phyloP scores from a whole-genome alignment of 2,797 vertebrate genomes.

The Zalophus californianus region DNA sequence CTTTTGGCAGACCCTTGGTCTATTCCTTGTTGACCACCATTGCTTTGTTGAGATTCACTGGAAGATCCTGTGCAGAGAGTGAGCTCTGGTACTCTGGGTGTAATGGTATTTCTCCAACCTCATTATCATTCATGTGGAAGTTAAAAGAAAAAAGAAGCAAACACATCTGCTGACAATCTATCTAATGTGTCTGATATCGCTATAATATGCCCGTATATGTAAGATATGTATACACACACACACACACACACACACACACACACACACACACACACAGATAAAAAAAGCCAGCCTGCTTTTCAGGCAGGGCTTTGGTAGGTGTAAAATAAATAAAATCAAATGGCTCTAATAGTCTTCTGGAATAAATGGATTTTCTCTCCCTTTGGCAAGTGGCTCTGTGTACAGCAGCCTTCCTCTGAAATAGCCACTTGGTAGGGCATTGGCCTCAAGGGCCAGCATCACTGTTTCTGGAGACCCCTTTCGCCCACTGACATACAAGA shows the following conservation, averaged over 20 bases:
- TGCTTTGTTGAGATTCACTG: not conserved
- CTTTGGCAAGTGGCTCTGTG: not conserved
- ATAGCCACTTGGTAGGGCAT: not conserved
- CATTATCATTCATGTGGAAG: not conserved
- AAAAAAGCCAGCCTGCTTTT: constrained; percentile 23
- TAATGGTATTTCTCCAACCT: not conserved
- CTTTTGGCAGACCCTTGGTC: not conserved
- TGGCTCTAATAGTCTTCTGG: constrained; percentile 60
- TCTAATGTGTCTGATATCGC: not conserved
- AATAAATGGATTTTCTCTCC: constrained; percentile 70
- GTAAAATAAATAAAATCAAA: constrained; percentile 67
- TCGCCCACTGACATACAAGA: not conserved
- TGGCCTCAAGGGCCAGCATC: not conserved
- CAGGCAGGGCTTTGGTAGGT: not conserved
- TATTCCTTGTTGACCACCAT: not conserved
- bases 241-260: not conserved
- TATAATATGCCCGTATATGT: not conserved
- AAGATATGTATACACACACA: not conserved
- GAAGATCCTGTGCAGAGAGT: not conserved
- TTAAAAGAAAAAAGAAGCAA: not conserved
- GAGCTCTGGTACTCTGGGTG: not conserved
- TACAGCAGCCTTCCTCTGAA: not conserved
- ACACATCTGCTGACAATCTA: not conserved
- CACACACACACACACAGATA: not conserved
- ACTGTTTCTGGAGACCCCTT: not conserved